Evolutionary conservation across 2,888 invertebrate species (phyloP).

Genomic region (Dasysyrphus tricinctus): DNA sequence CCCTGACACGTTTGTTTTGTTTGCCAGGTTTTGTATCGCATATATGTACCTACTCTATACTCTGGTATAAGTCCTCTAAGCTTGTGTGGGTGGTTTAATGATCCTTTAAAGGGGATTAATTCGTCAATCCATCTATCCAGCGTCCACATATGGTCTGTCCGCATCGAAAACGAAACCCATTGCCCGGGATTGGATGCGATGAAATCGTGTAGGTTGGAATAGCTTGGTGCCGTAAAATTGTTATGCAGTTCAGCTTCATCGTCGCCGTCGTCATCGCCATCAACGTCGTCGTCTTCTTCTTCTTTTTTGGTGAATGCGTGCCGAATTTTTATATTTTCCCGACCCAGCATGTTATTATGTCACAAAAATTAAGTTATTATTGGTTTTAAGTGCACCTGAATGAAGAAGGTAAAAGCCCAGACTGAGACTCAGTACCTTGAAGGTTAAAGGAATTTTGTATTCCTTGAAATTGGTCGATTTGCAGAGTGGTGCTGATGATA

Average conservation of each 20-base stretch:
- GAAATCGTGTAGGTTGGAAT: conserved; percentile 58
- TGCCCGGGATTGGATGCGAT: conserved; percentile 28
- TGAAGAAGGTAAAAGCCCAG: conserved; percentile 52
- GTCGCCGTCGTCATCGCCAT: conserved; percentile 35
- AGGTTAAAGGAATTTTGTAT: conserved; percentile 38
- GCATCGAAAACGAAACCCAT: background rate
- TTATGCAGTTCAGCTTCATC: conserved; percentile 26
- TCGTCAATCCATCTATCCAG: conserved; percentile 63
- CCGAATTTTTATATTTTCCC: conserved; percentile 27
- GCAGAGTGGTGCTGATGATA: background rate
- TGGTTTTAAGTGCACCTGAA: conserved; percentile 68
- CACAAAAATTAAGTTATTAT: conserved; percentile 75
- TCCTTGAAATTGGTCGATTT: conserved; percentile 6
- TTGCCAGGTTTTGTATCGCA: conserved; percentile 3
- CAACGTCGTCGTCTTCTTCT: conserved; percentile 5
- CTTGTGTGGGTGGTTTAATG: conserved; percentile 66
- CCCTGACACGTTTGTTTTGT: conserved; percentile 42
- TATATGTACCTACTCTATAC: background rate
- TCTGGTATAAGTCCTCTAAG: background rate
- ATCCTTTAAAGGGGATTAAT: conserved; percentile 74
- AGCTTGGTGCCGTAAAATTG: conserved; percentile 44
- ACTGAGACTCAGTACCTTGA: conserved; percentile 5
- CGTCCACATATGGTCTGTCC: conserved; percentile 65
- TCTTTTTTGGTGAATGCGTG: conserved; percentile 49
- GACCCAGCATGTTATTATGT: conserved; percentile 66